These are phyloP conservation scores for Mylabris phalerata DNA, from an alignment of 1,140 invertebrate genomes.

Conservation along the genomic window DNA sequence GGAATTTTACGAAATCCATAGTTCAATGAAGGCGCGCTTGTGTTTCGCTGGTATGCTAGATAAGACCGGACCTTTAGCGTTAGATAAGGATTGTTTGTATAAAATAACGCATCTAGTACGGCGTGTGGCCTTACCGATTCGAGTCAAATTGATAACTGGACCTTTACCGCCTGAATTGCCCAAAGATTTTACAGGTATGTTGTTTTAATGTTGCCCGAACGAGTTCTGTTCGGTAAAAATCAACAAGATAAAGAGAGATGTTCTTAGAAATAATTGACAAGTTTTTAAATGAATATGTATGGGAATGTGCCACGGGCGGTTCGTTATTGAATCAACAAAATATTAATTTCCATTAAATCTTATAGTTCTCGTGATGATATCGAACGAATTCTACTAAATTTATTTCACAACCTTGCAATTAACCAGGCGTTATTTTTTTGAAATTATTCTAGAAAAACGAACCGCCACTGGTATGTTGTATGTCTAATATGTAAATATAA, in stretches of 20 bases:
- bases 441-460: no score
- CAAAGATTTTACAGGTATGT: constrained; percentile 48
- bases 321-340: neutral
- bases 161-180: constrained; percentile 50
- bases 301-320: neutral
- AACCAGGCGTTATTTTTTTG: neutral
- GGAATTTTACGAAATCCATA: constrained; percentile 52
- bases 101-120: constrained; percentile 36
- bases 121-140: constrained; percentile 42
- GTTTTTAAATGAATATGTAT: constrained; percentile 2
- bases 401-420: no score
- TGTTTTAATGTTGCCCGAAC: neutral
- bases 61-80: constrained; percentile 34
- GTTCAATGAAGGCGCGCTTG: constrained; percentile 44
- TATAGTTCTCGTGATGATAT: no score
- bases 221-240: no score
- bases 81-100: constrained; percentile 38
- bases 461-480: no score
- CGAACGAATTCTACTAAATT: no score
- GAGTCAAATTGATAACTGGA: constrained; percentile 48
- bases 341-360: neutral
- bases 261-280: constrained; percentile 13
- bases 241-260: neutral
- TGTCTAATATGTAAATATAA: no score
- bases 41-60: constrained; percentile 40